Evolutionary conservation across 2,888 invertebrate genomes (phyloP), one percentile per base, ranked within the genome.

Genomic region (Mactromeris polynyma): DNA sequence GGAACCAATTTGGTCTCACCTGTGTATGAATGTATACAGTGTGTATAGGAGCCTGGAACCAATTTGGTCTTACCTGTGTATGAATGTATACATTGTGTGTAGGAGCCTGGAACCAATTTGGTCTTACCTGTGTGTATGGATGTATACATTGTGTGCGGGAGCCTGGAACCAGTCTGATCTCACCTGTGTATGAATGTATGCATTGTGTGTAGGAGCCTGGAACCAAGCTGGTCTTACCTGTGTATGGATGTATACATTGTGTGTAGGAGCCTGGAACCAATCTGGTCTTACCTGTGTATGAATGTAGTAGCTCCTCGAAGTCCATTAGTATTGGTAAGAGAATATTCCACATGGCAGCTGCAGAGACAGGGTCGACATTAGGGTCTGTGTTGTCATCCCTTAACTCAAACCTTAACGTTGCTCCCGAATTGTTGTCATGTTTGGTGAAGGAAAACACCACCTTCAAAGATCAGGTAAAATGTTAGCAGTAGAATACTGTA

Each of bases 311-410:
- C 42, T 94, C 94, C 81, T 96, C 96, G 42, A 95, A 94, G 58
- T 96, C 96, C 89, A 93, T 90, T 36, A 96, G 91, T 1, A 96
- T 89, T 0, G 96, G 96, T 0, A 96, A 90, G 33, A 96, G 89
- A n/a, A 95, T 92, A 0, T 89, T 90, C 96, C 96, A 96, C 93
- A 96, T 93, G 1, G 93, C 94, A 1, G 93, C 89, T 0, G 94
- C 93, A 0, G 94, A 89, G 0, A 90, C 89, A 21, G 91, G 94
- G 33, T 92, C 93, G 14, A 94, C 93, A 33, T 92, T 93, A 31
- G 85, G 90, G 19, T 94, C 94, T n/a, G 91, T 89, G 31, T 69
- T 69, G 80, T 94, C 94, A 88, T 94, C 94, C 46, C 95, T 88
- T 2, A 95, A 69, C 90, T 95, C 95, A 73, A 93, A 93, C 82